These are phyloP conservation scores for Phyllotis vaccarum DNA, from an alignment of 2,797 vertebrate genomes.

Conservation along the genomic window DNA sequence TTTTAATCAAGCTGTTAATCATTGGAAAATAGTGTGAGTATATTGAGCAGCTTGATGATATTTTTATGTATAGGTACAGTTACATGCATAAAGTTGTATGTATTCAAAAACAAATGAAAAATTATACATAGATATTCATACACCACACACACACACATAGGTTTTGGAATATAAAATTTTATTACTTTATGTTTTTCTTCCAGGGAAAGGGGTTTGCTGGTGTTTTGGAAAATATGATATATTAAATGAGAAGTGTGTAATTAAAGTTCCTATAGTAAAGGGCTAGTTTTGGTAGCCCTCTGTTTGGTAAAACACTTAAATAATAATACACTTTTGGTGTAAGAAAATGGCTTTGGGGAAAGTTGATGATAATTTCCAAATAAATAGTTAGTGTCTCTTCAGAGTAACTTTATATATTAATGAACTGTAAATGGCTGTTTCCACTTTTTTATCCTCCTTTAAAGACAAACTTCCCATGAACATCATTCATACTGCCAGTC, in stretches of 20 bases:
- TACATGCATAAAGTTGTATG: neutral
- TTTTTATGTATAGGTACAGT: neutral
- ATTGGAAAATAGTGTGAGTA: neutral
- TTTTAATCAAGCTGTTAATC: neutral
- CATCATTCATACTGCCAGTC: neutral
- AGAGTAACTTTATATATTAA: neutral
- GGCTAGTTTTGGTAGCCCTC: neutral
- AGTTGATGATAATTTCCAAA: neutral
- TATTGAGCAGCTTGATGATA: neutral
- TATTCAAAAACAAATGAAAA: conserved; percentile 14
- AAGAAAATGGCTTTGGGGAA: neutral
- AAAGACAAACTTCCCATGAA: neutral
- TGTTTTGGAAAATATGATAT: conserved; percentile 26
- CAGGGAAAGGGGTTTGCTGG: conserved; percentile 18
- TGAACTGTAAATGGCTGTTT: neutral
- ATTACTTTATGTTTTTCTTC: neutral
- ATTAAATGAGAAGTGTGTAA: neutral
- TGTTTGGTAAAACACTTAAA: neutral
- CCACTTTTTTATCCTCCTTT: neutral
- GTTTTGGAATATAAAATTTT: neutral
- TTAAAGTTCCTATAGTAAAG: neutral
- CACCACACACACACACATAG: neutral
- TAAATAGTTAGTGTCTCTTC: neutral
- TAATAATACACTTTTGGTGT: neutral
- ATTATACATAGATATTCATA: neutral